Percentiles rank a stretch among this genome's conserved stretches.
phyloP scores from a whole-genome alignment of 2,888 invertebrate genomes.

The Minunthozetes semirufus region DNA sequence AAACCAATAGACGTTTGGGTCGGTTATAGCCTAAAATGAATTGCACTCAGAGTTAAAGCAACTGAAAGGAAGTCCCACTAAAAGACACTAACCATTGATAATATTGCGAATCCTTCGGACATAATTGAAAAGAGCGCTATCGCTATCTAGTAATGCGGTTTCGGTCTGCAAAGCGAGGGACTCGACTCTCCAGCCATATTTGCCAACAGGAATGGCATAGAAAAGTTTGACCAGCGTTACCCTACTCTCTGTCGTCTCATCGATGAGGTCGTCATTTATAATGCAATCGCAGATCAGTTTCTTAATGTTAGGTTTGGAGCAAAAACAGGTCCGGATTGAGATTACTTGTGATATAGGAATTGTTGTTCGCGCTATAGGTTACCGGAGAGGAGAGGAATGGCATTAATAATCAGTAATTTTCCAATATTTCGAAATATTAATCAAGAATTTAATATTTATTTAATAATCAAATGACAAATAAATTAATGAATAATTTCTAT shows the following conservation, averaged over 20 bases:
- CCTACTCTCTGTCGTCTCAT: neutral
- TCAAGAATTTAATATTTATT: too few species aligned
- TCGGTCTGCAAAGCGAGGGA: neutral
- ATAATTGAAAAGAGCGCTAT: constrained; percentile 1
- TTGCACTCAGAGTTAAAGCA: neutral
- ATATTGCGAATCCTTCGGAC: neutral
- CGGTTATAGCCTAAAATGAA: constrained; percentile 46
- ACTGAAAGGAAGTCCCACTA: neutral
- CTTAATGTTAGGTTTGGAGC: constrained; percentile 32
- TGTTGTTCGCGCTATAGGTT: constrained; percentile 35
- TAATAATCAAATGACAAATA: too few species aligned
- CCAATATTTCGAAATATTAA: too few species aligned
- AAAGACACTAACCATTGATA: neutral
- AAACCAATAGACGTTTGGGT: constrained; percentile 65
- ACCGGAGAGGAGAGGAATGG: neutral
- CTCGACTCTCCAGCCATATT: constrained; percentile 39
- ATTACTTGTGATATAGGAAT: constrained; percentile 37
- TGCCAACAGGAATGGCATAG: constrained; percentile 38
- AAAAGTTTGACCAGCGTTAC: constrained; percentile 36
- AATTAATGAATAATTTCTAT: too few species aligned
- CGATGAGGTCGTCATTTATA: constrained; percentile 8
- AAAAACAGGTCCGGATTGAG: constrained; percentile 39
- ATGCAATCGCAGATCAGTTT: constrained; percentile 37
- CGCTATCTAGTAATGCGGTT: neutral
- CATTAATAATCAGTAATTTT: too few species aligned